These are phyloP conservation scores for Halcyon malimbica DNA, from an alignment of 2,113 vertebrate genomes.

Conservation along the genomic window DNA sequence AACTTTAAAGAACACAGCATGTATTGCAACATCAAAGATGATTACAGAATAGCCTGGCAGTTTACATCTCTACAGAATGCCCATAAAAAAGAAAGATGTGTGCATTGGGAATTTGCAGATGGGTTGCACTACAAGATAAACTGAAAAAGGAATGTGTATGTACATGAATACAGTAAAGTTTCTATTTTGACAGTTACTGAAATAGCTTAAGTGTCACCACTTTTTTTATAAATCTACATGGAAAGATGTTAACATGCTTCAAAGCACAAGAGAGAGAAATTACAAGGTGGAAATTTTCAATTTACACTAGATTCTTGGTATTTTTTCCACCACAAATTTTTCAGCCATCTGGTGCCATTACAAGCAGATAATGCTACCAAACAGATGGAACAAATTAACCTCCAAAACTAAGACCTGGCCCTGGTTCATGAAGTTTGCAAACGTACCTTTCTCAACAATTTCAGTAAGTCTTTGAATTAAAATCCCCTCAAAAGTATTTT, in stretches of 20 bases:
- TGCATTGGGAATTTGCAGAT: constrained; percentile 54
- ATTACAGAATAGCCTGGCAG: constrained; percentile 54
- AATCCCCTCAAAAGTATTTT: neutral
- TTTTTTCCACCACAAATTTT: neutral
- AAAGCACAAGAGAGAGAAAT: constrained; percentile 21
- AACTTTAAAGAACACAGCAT: constrained; percentile 45
- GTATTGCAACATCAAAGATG: constrained; percentile 65
- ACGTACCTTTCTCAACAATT: neutral
- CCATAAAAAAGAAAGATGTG: constrained; percentile 70
- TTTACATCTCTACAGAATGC: constrained; percentile 47
- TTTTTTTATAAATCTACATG: neutral
- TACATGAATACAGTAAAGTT: neutral
- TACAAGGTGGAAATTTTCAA: neutral
- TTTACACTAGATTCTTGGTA: neutral
- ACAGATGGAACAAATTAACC: neutral
- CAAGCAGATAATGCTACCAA: neutral
- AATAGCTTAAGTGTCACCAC: neutral
- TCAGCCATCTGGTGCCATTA: neutral
- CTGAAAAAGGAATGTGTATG: constrained; percentile 53
- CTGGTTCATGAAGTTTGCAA: neutral
- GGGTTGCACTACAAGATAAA: constrained; percentile 50
- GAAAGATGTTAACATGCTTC: neutral
- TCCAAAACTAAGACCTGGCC: neutral
- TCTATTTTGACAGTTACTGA: constrained; percentile 17
- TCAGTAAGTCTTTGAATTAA: neutral